Conservation (phyloP, 2,888 invertebrate genomes). For the Synanthedon tipuliformis region DNA sequence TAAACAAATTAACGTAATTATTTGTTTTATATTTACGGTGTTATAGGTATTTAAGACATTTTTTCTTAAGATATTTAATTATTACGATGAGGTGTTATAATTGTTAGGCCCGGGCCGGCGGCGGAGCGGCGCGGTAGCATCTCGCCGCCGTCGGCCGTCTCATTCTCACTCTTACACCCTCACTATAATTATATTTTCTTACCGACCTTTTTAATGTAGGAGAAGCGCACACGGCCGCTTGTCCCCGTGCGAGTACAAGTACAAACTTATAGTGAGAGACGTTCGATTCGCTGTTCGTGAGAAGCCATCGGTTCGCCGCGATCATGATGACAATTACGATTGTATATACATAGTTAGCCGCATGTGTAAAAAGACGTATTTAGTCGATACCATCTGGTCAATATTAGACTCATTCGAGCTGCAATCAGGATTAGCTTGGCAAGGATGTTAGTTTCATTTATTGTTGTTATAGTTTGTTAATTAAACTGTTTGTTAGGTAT, state of each 20-base stretch:
- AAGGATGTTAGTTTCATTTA: constrained; percentile 53
- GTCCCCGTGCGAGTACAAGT: constrained; percentile 61
- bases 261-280: constrained; percentile 61
- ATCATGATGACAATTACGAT: constrained; percentile 44
- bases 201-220: constrained; percentile 64
- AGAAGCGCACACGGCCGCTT: constrained; percentile 66
- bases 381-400: constrained; percentile 63
- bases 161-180: constrained; percentile 63
- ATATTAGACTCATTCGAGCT: constrained; percentile 65
- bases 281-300: constrained; percentile 62
- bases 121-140: constrained; percentile 32
- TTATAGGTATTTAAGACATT: constrained; percentile 71
- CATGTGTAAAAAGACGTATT: constrained; percentile 54
- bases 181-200: constrained; percentile 70
- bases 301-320: constrained; percentile 69
- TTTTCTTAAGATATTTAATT: constrained; percentile 70
- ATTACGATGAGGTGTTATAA: constrained; percentile 66
- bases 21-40: constrained; percentile 71
- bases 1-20: constrained; percentile 68
- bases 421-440: constrained; percentile 59
- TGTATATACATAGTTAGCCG: constrained; percentile 69
- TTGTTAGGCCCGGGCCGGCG: constrained; percentile 60
- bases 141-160: constrained; percentile 50
- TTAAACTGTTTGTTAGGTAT: constrained; percentile 40
- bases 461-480: constrained; percentile 54